These are phyloP conservation scores for Gari tellinella DNA, from an alignment of 2,888 invertebrate species.

Conservation along the genomic window DNA sequence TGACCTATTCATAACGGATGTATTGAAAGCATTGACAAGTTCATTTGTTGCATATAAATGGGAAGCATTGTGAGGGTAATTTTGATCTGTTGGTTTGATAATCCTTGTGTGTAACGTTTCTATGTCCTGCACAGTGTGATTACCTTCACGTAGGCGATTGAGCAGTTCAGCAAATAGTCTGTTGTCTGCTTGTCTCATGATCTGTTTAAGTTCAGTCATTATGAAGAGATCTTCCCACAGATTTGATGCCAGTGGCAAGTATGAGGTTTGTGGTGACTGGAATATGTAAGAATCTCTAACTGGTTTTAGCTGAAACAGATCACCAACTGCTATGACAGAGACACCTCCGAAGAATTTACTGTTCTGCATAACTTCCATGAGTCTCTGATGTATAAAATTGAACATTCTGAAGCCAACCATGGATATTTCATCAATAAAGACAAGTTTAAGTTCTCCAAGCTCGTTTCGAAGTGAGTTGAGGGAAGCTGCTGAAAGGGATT, in stretches of 20 bases:
- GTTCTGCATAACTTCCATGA: conserved; percentile 30
- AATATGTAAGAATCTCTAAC: conserved; percentile 48
- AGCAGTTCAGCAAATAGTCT: conserved; percentile 59
- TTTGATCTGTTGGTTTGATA: neutral
- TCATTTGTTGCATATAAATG: conserved; percentile 21
- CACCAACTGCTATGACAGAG: conserved; percentile 47
- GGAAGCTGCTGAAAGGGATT: conserved; percentile 16
- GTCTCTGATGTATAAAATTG: conserved; percentile 36
- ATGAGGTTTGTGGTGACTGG: conserved; percentile 4
- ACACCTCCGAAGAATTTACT: conserved; percentile 46
- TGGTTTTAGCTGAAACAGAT: conserved; percentile 56
- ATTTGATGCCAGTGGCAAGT: conserved; percentile 30
- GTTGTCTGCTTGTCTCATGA: conserved; percentile 61
- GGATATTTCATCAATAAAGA: conserved; percentile 61
- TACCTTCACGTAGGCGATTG: conserved; percentile 58
- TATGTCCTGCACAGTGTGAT: conserved; percentile 55
- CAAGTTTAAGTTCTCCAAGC: conserved; percentile 27
- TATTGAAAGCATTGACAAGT: conserved; percentile 15
- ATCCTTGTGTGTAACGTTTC: too few species aligned
- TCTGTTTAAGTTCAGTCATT: conserved; percentile 49
- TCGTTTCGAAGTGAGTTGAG: conserved; percentile 43
- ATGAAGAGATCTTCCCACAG: conserved; percentile 38
- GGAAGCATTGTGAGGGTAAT: conserved; percentile 1
- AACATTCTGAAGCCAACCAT: conserved; percentile 61
- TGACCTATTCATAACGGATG: conserved; percentile 6